These are phyloP conservation scores for Podarcis lilfordi DNA, from an alignment of 2,797 vertebrate genomes.

Conservation along the genomic window DNA sequence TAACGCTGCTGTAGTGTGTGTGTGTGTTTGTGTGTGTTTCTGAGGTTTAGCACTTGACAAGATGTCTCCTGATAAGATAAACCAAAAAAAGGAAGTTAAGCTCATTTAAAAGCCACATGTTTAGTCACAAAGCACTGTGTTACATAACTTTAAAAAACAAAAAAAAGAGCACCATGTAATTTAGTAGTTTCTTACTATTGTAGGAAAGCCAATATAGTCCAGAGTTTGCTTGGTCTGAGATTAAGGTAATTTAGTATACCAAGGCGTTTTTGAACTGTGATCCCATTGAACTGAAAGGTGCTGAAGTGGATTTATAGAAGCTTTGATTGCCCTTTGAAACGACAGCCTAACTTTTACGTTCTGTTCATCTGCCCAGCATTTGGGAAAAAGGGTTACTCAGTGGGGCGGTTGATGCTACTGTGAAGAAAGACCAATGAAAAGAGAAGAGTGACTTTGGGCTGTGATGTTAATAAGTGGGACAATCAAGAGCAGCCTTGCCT, in stretches of 20 bases:
- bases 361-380: background rate
- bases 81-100: slow-evolving; percentile 16
- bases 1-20: no score
- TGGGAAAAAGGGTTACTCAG: background rate
- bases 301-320: background rate
- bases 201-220: slow-evolving; percentile 8
- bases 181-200: slow-evolving; percentile 22
- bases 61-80: slow-evolving; percentile 29
- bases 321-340: slow-evolving; percentile 20
- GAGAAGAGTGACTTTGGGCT: background rate
- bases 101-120: slow-evolving; percentile 15
- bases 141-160: background rate
- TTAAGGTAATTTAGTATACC: slow-evolving; percentile 34
- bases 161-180: background rate
- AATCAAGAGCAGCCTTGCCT: background rate
- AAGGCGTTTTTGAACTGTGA: background rate
- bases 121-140: slow-evolving; percentile 3
- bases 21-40: no score
- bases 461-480: background rate
- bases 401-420: background rate
- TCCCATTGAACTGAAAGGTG: background rate
- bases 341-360: fast-evolving
- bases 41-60: no score
- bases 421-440: background rate
- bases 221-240: slow-evolving; percentile 41